Evolutionary conservation across 2,113 vertebrate species (phyloP), one percentile per base, ranked within the genome.

Genomic region (Speoplatyrhinus poulsoni): DNA sequence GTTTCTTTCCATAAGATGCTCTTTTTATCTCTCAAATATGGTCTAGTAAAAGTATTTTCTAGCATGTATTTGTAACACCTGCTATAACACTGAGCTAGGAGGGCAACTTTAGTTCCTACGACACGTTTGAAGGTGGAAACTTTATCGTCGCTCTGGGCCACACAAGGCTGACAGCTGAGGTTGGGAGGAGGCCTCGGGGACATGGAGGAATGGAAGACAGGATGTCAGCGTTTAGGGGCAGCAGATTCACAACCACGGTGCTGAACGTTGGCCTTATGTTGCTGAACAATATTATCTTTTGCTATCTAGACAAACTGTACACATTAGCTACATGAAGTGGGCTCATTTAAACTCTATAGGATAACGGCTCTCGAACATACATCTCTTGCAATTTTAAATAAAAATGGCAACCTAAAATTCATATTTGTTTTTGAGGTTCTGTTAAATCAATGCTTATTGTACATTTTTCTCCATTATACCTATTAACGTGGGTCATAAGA

Each of bases 61-160:
- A 95, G 94, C 94, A 92, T 94, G 85, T 94, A 85, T 93, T 91
- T 94, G 92, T 88, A 95, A 95, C 93, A 94, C 92, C 93, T 91
- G 92, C 90, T 86, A 83, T 95, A 96, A 98, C 95, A 98, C 95
- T 98, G 95, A 93, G 88, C 92, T 94, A 91, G 87, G 93, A 94
- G 92, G 93, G 93, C 89, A 90, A 81, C 91, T 90, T 89, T 71
- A 89, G 84, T 87, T 91, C 89, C 93, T 91, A 93, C 85, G 86
- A 90, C 91, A 88, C 85, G 77, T 93, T 87, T 93, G 68, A 91
- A 95, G 93, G 92, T 93, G 92, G 94, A 94, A 94, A 89, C 90
- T 94, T 96, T 93, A 95, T 91, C 92, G 92, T 91, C 71, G 81
- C 72, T 87, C 72, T 80, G 62, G 62, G 80, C 77, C 80, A 85